Base-by-base conservation (phyloP, 2,888 invertebrate species). In the Shargacucullia verbasci region DNA sequence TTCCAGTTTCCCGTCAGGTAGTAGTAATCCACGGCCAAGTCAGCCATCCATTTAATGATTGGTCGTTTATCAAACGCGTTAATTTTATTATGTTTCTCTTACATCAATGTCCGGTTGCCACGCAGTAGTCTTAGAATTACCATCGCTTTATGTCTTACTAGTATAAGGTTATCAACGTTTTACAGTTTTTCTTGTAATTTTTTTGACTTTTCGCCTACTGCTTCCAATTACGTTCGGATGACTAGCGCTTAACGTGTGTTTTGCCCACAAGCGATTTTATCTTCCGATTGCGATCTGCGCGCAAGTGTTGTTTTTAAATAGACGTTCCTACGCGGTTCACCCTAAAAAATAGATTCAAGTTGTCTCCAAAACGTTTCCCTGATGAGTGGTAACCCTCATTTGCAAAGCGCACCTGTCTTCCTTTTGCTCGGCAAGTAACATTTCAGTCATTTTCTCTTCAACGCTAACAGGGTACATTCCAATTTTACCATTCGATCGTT, bases 11-110 rank as follows among this genome's bases (percentile, higher is more conserved):
- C n/a, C 39, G 39, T 39, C 38, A 50, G 43, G 35, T 33, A 47
- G 29, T 47, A 63, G 56, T 33, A 40, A 56, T 69, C 40, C 37
- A 11, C 49, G 6, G 29, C 14, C n/a, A 33, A 39, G 14, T 11
- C 49, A 7, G 29, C 20, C n/a, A 33, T 44, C 15, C 11, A 29
- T 47, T 49, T 50, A 52, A 52, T 48, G 29, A 15, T 12, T 15
- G 29, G 20, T 63, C 44, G 50, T 62, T 37, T 44, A 38, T 38
- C 34, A 44, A n/a, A 8, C 11, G 27, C 8, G 29, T 61, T 39
- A 43, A 66, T 63, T 57, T 45, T 40, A 63, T 56, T 62, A 39
- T 40, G 37, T 6, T 44, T 57, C 38, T 57, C 25, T 27, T 52
- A 47, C 52, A 20, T 62, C 33, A 34, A 66, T 48, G 39, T 40